phyloP scores from a whole-genome alignment of 2,113 vertebrate species.

The Melanotaenia duboulayi region DNA sequence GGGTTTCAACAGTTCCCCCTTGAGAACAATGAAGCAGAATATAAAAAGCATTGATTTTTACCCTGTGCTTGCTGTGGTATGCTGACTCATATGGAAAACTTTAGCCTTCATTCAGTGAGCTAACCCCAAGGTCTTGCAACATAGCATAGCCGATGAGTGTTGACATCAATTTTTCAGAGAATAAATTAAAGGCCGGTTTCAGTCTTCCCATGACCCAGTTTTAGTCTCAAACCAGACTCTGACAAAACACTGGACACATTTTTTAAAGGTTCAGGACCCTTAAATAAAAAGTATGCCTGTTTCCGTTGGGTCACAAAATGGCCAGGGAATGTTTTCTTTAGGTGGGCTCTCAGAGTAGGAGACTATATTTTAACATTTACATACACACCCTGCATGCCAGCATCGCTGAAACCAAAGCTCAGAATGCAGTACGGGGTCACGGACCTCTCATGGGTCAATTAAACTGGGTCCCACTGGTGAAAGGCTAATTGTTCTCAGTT shows the following conservation, averaged over 20 bases:
- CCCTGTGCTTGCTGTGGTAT: background rate
- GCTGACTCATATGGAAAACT: slow-evolving; percentile 56
- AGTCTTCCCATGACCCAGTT: slow-evolving; percentile 64
- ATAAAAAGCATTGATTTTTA: slow-evolving; percentile 46
- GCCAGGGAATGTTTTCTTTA: slow-evolving; percentile 67
- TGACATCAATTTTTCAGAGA: slow-evolving; percentile 42
- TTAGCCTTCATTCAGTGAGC: slow-evolving; percentile 19
- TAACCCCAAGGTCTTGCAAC: slow-evolving; percentile 25
- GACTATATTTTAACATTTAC: slow-evolving; percentile 58
- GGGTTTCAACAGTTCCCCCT: slow-evolving; percentile 19
- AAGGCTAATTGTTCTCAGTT: slow-evolving; percentile 48
- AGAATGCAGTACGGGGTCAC: slow-evolving; percentile 38
- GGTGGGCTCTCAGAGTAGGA: slow-evolving; percentile 57
- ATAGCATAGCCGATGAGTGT: slow-evolving; percentile 34
- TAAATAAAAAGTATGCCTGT: slow-evolving; percentile 49
- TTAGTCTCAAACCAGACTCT: slow-evolving; percentile 42
- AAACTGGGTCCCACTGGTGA: slow-evolving; percentile 26
- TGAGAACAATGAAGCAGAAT: slow-evolving; percentile 40
- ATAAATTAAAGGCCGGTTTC: slow-evolving; percentile 49
- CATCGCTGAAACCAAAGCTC: slow-evolving; percentile 42
- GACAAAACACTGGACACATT: slow-evolving; percentile 38
- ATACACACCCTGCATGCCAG: slow-evolving; percentile 47
- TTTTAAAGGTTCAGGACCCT: slow-evolving; percentile 31
- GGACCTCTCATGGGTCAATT: slow-evolving; percentile 50
- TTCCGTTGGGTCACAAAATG: slow-evolving; percentile 58